These are phyloP conservation scores for Darevskia mixta DNA, from an alignment of 2,797 vertebrate species.

Conservation along the genomic window DNA sequence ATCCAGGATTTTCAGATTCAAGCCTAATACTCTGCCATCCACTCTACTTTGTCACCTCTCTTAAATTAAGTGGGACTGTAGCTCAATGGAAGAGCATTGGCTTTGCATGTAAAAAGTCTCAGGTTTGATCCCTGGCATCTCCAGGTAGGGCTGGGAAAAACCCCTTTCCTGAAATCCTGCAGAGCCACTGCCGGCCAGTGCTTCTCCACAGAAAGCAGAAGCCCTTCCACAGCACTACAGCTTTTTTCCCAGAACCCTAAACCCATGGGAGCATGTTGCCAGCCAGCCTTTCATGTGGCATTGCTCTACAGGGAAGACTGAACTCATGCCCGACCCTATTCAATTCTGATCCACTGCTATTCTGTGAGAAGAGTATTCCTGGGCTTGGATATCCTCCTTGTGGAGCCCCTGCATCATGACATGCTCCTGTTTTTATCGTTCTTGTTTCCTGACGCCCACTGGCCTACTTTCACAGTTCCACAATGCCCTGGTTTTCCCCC, in stretches of 20 bases:
- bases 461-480: slow-evolving; percentile 20
- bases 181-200: no score
- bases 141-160: no score
- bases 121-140: no score
- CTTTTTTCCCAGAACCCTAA: neutral
- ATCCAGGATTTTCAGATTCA: neutral
- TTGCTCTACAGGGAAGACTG: neutral
- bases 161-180: no score
- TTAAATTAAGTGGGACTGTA: neutral
- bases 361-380: neutral
- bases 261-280: neutral
- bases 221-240: no score
- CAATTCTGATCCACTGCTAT: neutral
- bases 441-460: slow-evolving; percentile 1
- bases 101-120: no score
- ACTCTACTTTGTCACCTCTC: neutral
- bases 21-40: neutral
- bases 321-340: neutral
- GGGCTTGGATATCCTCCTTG: slow-evolving; percentile 25
- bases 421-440: neutral
- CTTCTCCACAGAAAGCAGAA: no score
- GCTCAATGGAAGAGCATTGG: no score
- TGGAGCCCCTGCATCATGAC: slow-evolving; percentile 4
- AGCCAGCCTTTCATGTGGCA: neutral
- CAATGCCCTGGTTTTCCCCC: neutral